These are phyloP conservation scores for Meles meles DNA, from an alignment of 2,113 vertebrate species.

Conservation along the genomic window DNA sequence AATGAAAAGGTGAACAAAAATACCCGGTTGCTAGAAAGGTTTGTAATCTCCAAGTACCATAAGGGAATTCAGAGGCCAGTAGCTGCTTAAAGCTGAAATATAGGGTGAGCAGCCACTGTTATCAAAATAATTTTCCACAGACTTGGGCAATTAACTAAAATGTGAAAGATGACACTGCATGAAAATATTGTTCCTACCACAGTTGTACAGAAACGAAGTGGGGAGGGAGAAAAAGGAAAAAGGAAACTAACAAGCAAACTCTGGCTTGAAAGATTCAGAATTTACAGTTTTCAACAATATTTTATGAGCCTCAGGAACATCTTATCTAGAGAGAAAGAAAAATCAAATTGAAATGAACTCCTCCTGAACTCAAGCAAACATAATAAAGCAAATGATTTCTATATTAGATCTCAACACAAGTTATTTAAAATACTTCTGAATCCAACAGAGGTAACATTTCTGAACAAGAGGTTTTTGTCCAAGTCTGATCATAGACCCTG, in stretches of 20 bases:
- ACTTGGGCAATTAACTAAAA: background rate
- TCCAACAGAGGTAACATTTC: background rate
- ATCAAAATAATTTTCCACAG: background rate
- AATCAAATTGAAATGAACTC: conserved; percentile 47
- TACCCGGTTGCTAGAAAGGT: background rate
- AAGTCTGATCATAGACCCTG: background rate
- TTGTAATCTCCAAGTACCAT: background rate
- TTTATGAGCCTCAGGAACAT: background rate
- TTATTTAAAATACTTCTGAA: background rate
- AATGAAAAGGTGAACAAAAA: conserved; percentile 50
- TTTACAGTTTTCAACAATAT: background rate
- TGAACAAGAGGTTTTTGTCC: background rate
- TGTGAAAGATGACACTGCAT: background rate
- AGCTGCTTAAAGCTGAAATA: background rate
- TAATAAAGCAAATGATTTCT: conserved; percentile 36
- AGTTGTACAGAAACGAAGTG: background rate
- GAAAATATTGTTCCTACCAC: background rate
- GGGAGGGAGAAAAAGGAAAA: background rate
- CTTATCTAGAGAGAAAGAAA: background rate
- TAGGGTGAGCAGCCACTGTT: background rate
- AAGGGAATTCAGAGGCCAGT: background rate
- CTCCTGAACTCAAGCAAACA: conserved; percentile 34
- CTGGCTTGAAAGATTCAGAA: background rate
- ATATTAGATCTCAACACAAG: background rate
- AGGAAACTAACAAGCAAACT: background rate